phyloP scores from a whole-genome alignment of 2,797 vertebrate genomes.

The Harpagifer antarcticus region DNA sequence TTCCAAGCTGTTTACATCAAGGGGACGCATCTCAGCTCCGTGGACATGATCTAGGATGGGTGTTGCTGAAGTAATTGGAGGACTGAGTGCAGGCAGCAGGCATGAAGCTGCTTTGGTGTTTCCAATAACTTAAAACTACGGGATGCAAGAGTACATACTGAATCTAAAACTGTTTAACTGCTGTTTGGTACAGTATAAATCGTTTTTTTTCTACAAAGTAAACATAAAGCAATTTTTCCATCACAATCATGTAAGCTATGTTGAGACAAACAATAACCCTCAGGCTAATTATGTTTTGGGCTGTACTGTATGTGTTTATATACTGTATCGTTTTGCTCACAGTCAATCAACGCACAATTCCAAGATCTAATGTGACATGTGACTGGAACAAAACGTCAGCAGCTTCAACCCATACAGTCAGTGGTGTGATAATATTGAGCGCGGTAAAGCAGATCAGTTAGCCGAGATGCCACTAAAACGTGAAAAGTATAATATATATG shows the following conservation, averaged over 20 bases:
- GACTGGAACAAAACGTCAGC: too few relatives aligned
- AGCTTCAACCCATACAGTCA: too few relatives aligned
- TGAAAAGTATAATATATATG: too few relatives aligned
- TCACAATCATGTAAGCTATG: neutral
- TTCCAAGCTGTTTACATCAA: constrained; percentile 35
- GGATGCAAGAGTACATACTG: constrained; percentile 1
- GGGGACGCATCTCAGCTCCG: constrained; percentile 30
- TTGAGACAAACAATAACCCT: constrained; percentile 1
- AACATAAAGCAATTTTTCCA: constrained; percentile 2
- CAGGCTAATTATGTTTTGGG: neutral
- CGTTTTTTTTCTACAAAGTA: neutral
- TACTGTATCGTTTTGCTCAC: neutral
- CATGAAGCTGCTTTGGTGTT: constrained; percentile 5
- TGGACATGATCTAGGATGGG: constrained; percentile 35
- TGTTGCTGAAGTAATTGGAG: constrained; percentile 42
- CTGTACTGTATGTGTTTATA: too few relatives aligned
- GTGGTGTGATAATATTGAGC: too few relatives aligned
- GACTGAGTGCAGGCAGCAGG: constrained; percentile 3
- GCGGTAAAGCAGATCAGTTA: too few relatives aligned
- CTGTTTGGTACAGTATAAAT: neutral
- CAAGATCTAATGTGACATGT: too few relatives aligned
- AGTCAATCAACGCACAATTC: too few relatives aligned
- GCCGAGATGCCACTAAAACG: too few relatives aligned
- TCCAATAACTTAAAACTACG: constrained; percentile 19
- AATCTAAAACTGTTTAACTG: constrained; percentile 6